Conservation (phyloP, 2,797 vertebrate genomes). For the Morus bassanus region DNA sequence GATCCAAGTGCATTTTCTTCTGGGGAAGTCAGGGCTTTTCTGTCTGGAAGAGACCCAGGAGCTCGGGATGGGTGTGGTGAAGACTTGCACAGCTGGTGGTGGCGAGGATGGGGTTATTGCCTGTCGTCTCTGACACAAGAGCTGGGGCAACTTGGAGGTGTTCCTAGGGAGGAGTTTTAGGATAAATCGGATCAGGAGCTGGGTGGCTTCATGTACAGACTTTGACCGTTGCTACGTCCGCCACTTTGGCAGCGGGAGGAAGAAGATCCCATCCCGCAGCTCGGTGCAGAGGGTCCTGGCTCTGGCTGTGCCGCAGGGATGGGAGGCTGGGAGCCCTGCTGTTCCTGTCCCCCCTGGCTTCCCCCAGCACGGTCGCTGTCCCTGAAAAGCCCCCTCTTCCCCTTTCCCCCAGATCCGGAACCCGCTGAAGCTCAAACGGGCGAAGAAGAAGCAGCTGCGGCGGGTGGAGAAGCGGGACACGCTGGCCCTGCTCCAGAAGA, state of each 20-base stretch:
- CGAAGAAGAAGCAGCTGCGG: conserved; percentile 91
- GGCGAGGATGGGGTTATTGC: background rate
- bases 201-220: rapidly evolving
- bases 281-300: background rate
- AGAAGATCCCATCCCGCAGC: background rate
- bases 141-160: background rate
- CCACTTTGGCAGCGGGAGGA: background rate
- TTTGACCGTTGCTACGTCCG: rapidly evolving
- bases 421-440: conserved; percentile 90
- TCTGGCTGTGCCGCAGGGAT: rapidly evolving
- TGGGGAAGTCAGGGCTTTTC: rapidly evolving
- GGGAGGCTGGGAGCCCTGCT: background rate
- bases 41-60: rapidly evolving
- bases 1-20: rapidly evolving
- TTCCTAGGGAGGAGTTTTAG: background rate
- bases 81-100: background rate
- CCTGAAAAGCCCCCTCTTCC: background rate
- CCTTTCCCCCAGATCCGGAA: conserved; percentile 84
- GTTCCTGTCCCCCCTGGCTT: rapidly evolving
- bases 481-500: conserved; percentile 79
- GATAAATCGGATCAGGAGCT: background rate
- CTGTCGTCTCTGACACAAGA: background rate
- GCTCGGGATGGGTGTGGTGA: rapidly evolving
- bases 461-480: conserved; percentile 92
- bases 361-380: background rate